Base-by-base conservation (phyloP, 2,113 vertebrate genomes). In the Ptychochromis oligacanthus region DNA sequence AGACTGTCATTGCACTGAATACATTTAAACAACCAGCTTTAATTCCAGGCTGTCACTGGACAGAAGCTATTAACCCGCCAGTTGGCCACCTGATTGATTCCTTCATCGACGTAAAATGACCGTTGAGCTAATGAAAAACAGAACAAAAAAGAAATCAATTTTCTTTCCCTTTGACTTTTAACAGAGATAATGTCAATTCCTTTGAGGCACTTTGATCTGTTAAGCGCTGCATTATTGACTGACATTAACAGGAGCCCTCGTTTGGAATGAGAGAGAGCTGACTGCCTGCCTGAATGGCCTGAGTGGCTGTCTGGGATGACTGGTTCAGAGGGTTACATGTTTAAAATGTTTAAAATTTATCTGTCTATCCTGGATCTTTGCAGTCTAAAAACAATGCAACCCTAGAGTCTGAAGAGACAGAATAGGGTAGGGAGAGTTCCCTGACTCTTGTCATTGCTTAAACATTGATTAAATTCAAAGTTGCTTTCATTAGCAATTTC, bases 161-260 rank as follows among this genome's bases (percentile, higher is more conserved):
- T 87, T 86, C 75, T 72, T 83, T 81, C 72, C n/a, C 83, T 87
- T 86, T 87, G 88, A 86, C 87, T 90, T 92, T 88, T 83, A 90
- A 86, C 75, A 55, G 88, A 91, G 84, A 90, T 89, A 87, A 91
- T 86, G 81, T 90, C 84, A 87, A 90, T 94, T 91, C 87, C 90
- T 93, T 81, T 88, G 82, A 86, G 91, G 83, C 62, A 77, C 87
- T 93, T 84, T 92, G 93, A 93, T 93, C 91, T 87, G 93, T 94
- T 93, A 93, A 93, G 93, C 55, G 52, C 75, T 91, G 85, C 89
- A 93, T 94, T 95, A 96, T 95, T 95, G 94, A 95, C 93, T 92
- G 83, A 92, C 91, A 86, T 95, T 94, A 94, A 92, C 90, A 82
- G 88, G 85, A 28, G 81, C 31, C 43, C 82, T 93, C 82, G 82